phyloP scores from a whole-genome alignment of 1,140 invertebrate genomes.

The Monomorium pharaonis region DNA sequence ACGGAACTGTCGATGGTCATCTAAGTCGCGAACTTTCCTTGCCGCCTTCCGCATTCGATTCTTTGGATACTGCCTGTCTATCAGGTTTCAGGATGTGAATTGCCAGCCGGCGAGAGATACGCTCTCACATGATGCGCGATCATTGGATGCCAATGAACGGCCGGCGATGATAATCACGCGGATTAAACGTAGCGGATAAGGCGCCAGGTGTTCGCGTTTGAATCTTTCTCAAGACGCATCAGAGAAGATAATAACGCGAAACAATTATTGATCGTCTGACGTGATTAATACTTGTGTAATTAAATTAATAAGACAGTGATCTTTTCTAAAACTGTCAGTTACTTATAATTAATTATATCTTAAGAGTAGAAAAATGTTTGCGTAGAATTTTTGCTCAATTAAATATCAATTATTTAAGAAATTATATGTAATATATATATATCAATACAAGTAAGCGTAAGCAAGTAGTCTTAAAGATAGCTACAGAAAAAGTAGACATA shows the following conservation, averaged over 20 bases:
- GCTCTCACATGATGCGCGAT: conserved; percentile 47
- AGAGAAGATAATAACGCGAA: conserved; percentile 9
- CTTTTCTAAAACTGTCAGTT: not conserved
- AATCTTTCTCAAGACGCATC: conserved; percentile 28
- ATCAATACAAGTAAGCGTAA: not conserved
- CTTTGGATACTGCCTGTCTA: conserved; percentile 50
- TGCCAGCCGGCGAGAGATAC: conserved; percentile 27
- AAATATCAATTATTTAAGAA: not conserved
- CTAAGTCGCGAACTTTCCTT: conserved; percentile 47
- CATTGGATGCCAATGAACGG: conserved; percentile 32
- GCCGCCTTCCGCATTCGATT: conserved; percentile 58
- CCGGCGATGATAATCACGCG: conserved; percentile 75
- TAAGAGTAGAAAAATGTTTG: not conserved
- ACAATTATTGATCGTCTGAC: conserved; percentile 22
- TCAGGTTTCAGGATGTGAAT: conserved; percentile 66
- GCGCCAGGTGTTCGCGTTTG: conserved; percentile 50
- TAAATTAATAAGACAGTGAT: conserved; percentile 4
- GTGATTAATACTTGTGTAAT: conserved; percentile 29
- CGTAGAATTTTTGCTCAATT: not conserved
- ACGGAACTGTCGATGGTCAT: conserved; percentile 46
- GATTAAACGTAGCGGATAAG: conserved; percentile 71
- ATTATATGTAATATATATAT: not conserved
- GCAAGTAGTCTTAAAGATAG: not conserved
- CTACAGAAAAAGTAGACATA: not conserved
- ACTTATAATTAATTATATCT: not conserved